These are phyloP conservation scores for Helicoverpa assulta DNA, from an alignment of 2,888 invertebrate genomes.

Conservation along the genomic window DNA sequence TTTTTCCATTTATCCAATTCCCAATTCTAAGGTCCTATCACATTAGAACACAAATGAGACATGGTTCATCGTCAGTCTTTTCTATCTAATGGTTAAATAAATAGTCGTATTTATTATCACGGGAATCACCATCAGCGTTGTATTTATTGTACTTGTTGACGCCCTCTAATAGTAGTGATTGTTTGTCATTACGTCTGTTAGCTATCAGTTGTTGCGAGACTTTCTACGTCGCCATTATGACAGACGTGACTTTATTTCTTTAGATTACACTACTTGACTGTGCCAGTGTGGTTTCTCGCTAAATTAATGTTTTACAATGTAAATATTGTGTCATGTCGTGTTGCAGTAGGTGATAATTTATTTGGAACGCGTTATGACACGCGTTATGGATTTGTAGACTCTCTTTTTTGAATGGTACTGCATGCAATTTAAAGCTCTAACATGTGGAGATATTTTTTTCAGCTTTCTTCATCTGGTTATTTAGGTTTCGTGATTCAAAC, in stretches of 20 bases:
- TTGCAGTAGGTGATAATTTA: conserved; percentile 14
- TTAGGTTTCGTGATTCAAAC: background rate
- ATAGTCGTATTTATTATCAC: conserved; percentile 1
- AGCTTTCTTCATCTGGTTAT: background rate
- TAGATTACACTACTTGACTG: conserved; percentile 31
- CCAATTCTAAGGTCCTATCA: background rate
- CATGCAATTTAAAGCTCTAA: background rate
- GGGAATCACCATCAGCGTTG: conserved; percentile 24
- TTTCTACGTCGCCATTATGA: conserved; percentile 41
- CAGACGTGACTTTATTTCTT: conserved; percentile 49
- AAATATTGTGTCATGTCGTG: conserved; percentile 28
- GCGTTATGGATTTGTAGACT: conserved; percentile 16
- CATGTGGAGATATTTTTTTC: background rate
- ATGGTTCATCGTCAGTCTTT: background rate
- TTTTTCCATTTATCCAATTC: background rate
- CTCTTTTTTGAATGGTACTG: conserved; percentile 10
- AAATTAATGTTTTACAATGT: conserved; percentile 26
- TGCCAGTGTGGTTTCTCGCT: conserved; percentile 15
- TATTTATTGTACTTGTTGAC: conserved; percentile 32
- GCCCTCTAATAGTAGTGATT: conserved; percentile 47
- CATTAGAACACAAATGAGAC: too few relatives aligned
- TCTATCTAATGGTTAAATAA: background rate
- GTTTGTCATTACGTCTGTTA: conserved; percentile 40
- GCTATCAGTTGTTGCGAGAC: conserved; percentile 37
- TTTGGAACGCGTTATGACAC: conserved; percentile 16